Base-by-base conservation (phyloP, 2,888 invertebrate species). In the Muschampia plurimacula region DNA sequence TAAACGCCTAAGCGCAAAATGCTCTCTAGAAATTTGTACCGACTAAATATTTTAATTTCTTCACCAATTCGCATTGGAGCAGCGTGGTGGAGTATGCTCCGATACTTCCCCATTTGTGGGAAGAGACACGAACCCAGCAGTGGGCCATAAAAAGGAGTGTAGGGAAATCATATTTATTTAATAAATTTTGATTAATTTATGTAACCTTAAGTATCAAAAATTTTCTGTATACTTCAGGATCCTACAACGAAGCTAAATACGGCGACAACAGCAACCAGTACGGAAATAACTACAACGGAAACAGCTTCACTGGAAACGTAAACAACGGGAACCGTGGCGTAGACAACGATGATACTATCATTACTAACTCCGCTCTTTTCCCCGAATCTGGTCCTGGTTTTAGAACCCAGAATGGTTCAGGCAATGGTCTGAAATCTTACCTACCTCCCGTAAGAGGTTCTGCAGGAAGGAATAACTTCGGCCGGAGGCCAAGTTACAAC, bases 211-310 rank as follows among this genome's bases (percentile, higher is more conserved):
- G 22, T 22, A 22, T 22, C 22, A 22, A 22, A 22, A 22, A 22
- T 22, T 28, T 57, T 57, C 1, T 63, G 5, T 44, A 12, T 60
- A 13, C 15, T 77, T 4, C 83, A 93, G 93, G 93, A 28, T 87
- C 89, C 0, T 93, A 93, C 85, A 88, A 83, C 70, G 90, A 88
- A 75, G 86, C 76, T 22, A 93, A 92, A 82, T 93, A 90, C 15
- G 62, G 62, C 6, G 72, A 72, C 70, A 72, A 74, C 32, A 64
- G 36, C 22, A 69, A 73, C 72, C 64, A 73, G 36, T 70, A 81
- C 74, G 75, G 77, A 62, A 81, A 79, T 78, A 72, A 75, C 73
- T 66, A 52, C 65, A 57, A 65, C 65, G 59, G 44, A 32, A 70
- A 70, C 46, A 72, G 70, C 68, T 68, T 41, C 52, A 66, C 59